phyloP scores from a whole-genome alignment of 2,888 invertebrate genomes.

The Macaria liturata region DNA sequence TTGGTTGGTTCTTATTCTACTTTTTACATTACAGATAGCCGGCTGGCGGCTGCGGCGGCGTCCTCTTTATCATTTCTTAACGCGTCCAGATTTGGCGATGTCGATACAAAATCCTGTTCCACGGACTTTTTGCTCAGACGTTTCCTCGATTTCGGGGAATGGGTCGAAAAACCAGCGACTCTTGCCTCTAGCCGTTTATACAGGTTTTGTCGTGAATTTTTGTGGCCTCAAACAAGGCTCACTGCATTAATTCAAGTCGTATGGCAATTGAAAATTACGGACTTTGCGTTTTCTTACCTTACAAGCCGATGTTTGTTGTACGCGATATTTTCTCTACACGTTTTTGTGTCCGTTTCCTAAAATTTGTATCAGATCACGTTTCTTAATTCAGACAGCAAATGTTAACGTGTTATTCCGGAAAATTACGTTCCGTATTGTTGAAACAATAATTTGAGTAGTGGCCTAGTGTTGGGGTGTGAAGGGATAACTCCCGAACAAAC shows the following conservation, averaged over 20 bases:
- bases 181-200: constrained; percentile 76
- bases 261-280: constrained; percentile 54
- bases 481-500: constrained; percentile 78
- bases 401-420: constrained; percentile 57
- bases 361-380: constrained; percentile 35
- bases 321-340: no score
- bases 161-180: constrained; percentile 69
- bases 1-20: constrained; percentile 50
- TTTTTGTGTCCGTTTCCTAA: constrained; percentile 12
- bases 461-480: constrained; percentile 68
- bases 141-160: constrained; percentile 81
- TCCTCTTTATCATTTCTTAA: constrained; percentile 80
- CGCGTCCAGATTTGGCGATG: constrained; percentile 80
- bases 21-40: constrained; percentile 45
- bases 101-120: constrained; percentile 80
- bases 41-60: constrained; percentile 58
- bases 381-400: constrained; percentile 39
- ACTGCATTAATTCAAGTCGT: constrained; percentile 63
- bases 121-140: constrained; percentile 73
- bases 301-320: no score
- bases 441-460: constrained; percentile 74
- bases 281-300: constrained; percentile 31
- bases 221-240: constrained; percentile 66
- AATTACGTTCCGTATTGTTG: constrained; percentile 59
- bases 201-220: constrained; percentile 80